phyloP scores from a whole-genome alignment of 2,113 vertebrate species.

The Glaucidium brasilianum region DNA sequence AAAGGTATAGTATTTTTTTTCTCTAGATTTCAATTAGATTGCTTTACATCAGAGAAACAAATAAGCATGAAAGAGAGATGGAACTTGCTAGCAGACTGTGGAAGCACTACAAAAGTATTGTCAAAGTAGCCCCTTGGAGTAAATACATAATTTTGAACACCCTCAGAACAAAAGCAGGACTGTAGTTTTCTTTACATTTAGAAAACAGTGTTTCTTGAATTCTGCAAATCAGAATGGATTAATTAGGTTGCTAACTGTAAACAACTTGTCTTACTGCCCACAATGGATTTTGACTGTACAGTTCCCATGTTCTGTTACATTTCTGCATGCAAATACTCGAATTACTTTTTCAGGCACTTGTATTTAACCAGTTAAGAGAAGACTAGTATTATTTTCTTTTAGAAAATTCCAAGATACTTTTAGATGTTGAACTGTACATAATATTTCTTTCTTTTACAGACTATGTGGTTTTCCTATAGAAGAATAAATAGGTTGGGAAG shows the following conservation, averaged over 20 bases:
- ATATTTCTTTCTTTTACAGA: background rate
- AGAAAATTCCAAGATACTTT: background rate
- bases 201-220: background rate
- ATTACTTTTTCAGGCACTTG: background rate
- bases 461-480: background rate
- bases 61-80: background rate
- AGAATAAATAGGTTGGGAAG: background rate
- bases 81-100: background rate
- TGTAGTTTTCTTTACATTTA: background rate
- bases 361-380: background rate
- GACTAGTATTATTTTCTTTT: background rate
- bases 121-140: background rate
- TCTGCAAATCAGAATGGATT: background rate
- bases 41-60: background rate
- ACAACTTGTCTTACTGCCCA: background rate
- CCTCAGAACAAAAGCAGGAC: background rate
- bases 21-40: background rate
- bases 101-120: background rate
- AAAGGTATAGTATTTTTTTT: background rate
- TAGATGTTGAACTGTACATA: background rate
- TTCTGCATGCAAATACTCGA: background rate
- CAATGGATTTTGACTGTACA: background rate
- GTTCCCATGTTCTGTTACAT: background rate
- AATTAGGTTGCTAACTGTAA: background rate
- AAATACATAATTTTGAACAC: background rate